These are phyloP conservation scores for Siniperca knerii DNA, from an alignment of 2,113 vertebrate genomes.

Conservation along the genomic window DNA sequence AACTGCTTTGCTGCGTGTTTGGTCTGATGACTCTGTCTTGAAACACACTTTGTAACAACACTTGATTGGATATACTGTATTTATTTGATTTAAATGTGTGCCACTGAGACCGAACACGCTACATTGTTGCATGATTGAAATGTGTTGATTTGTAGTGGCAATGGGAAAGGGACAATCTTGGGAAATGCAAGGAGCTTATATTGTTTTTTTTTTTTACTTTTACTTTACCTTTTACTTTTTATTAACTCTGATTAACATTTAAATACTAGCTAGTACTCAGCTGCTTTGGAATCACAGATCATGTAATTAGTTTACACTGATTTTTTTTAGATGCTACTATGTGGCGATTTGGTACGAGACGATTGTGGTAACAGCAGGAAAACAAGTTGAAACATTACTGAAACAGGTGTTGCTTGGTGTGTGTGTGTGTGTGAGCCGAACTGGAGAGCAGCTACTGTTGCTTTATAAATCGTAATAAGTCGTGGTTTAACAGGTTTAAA, in stretches of 20 bases:
- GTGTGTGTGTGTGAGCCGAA: not conserved
- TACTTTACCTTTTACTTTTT: not conserved
- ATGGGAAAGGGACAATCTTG: not conserved
- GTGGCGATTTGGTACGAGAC: not conserved
- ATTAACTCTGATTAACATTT: not conserved
- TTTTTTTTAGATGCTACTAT: not conserved
- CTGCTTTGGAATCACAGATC: not conserved
- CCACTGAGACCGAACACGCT: not conserved
- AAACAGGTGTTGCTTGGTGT: not conserved
- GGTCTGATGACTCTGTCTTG: not conserved
- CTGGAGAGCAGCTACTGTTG: not conserved
- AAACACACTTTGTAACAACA: not conserved
- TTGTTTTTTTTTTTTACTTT: not conserved
- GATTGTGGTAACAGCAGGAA: not conserved
- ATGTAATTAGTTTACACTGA: not conserved
- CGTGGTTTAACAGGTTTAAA: not conserved
- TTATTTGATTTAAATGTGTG: not conserved
- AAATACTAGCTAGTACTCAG: not conserved
- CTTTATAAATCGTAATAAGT: not conserved
- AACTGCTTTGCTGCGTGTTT: not conserved
- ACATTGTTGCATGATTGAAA: not conserved
- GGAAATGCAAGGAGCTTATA: not conserved
- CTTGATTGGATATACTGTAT: not conserved
- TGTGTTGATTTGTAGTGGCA: not conserved
- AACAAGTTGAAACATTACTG: not conserved